Evolutionary conservation across 2,888 invertebrate species (phyloP).

Genomic region (Smittia aterrima): DNA sequence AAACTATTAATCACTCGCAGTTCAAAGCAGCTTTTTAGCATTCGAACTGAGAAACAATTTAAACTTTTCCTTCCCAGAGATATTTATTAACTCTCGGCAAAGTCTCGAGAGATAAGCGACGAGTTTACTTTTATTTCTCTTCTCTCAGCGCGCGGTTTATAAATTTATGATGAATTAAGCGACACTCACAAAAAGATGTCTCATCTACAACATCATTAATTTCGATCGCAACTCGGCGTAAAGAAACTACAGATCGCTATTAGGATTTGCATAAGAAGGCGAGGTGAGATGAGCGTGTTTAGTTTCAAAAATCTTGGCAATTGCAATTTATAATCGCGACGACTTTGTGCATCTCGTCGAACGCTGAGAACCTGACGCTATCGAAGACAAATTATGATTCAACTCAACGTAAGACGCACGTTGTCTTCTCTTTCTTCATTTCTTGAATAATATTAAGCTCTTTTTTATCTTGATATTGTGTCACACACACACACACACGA

Average conservation of each 20-base stretch:
- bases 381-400: background rate
- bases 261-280: background rate
- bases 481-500: background rate
- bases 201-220: conserved; percentile 39
- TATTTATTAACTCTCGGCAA: conserved; percentile 33
- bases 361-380: background rate
- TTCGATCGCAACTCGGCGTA: background rate
- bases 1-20: conserved; percentile 21
- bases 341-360: background rate
- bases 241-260: background rate
- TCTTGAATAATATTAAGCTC: background rate
- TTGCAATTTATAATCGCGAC: background rate
- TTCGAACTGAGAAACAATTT: background rate
- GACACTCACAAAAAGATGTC: conserved; percentile 35
- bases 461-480: background rate
- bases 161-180: conserved; percentile 38
- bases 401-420: background rate
- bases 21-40: background rate
- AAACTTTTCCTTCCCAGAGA: conserved; percentile 14
- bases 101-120: conserved; percentile 27
- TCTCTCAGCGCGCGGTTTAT: background rate
- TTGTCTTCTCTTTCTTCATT: background rate
- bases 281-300: background rate
- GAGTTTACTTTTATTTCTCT: background rate
- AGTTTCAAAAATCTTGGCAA: background rate